Conservation (phyloP, 2,797 vertebrate species). For the Bradypodion ventrale region DNA sequence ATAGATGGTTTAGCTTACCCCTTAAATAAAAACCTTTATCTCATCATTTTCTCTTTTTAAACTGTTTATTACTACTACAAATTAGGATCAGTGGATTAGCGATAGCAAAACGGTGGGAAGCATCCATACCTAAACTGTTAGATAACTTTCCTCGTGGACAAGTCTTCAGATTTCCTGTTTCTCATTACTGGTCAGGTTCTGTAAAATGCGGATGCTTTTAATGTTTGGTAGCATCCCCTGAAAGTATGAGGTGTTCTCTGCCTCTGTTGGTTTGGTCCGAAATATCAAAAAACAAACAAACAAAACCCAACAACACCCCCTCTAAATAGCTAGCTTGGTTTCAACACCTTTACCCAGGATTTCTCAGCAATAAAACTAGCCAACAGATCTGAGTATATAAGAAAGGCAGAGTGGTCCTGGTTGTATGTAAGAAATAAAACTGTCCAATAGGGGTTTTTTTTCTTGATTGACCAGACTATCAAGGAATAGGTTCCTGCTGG, state of each 20-base stretch:
- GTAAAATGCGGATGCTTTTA: slow-evolving; percentile 1
- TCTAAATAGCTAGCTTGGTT: too few species aligned
- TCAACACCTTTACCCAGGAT: too few species aligned
- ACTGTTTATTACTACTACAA: neutral
- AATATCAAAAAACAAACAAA: too few species aligned
- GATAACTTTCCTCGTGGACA: neutral
- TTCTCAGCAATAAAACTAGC: too few species aligned
- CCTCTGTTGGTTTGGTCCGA: too few species aligned
- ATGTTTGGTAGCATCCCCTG: neutral
- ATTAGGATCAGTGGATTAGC: neutral
- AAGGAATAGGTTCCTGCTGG: too few species aligned
- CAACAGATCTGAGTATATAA: too few species aligned
- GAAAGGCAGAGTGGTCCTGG: too few species aligned
- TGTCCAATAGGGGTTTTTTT: too few species aligned
- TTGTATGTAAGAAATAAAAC: too few species aligned
- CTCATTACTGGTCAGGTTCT: neutral
- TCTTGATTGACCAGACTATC: too few species aligned
- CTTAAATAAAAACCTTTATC: neutral
- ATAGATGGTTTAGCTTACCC: neutral
- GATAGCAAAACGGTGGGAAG: neutral
- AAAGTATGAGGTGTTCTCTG: neutral
- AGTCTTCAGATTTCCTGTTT: neutral
- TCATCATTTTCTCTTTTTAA: neutral
- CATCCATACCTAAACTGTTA: neutral
- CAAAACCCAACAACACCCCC: too few species aligned